Percentiles rank a stretch among this genome's conserved stretches.
phyloP scores from a whole-genome alignment of 2,797 vertebrate genomes.

The Scolopax rusticola region DNA sequence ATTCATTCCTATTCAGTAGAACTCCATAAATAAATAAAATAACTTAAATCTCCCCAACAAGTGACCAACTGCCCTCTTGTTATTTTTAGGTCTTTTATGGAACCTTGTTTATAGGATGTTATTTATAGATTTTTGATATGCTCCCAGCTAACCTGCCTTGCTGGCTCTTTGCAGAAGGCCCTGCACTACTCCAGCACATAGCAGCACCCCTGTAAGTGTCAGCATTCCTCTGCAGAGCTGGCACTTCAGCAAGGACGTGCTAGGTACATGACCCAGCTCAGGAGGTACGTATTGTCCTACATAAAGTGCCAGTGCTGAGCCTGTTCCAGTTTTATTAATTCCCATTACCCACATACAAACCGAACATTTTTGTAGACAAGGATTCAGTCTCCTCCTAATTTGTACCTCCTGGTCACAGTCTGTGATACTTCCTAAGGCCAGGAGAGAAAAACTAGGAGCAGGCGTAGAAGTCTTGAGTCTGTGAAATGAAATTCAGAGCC shows the following conservation, averaged over 20 bases:
- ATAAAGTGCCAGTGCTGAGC: slow-evolving; percentile 26
- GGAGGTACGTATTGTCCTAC: slow-evolving; percentile 37
- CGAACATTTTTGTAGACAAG: not conserved
- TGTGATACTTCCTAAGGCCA: not conserved
- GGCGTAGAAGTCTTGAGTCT: not conserved
- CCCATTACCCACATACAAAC: not conserved
- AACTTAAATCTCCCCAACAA: not conserved
- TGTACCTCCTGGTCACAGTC: not conserved
- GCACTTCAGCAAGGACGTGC: slow-evolving; percentile 35
- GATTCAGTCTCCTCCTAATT: not conserved
- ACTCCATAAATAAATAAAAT: not conserved
- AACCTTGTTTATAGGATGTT: slow-evolving; percentile 26
- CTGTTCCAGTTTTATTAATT: slow-evolving; percentile 37
- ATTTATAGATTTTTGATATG: slow-evolving; percentile 24
- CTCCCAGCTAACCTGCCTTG: slow-evolving; percentile 20
- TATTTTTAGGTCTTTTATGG: slow-evolving; percentile 35
- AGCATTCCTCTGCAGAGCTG: slow-evolving; percentile 44
- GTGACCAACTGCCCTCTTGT: not conserved
- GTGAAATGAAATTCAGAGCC: not conserved
- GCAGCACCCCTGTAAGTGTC: slow-evolving; percentile 29
- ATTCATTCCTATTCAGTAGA: not conserved
- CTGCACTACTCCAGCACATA: not conserved
- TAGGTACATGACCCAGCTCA: slow-evolving; percentile 19
- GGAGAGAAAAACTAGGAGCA: not conserved
- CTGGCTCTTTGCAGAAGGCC: slow-evolving; percentile 29